Percentiles rank a stretch among this genome's conserved stretches.
These are phyloP conservation scores for Umimayanthus chanpuru DNA, from an alignment of 92 coral and sea anemone species.

Conservation along the genomic window DNA sequence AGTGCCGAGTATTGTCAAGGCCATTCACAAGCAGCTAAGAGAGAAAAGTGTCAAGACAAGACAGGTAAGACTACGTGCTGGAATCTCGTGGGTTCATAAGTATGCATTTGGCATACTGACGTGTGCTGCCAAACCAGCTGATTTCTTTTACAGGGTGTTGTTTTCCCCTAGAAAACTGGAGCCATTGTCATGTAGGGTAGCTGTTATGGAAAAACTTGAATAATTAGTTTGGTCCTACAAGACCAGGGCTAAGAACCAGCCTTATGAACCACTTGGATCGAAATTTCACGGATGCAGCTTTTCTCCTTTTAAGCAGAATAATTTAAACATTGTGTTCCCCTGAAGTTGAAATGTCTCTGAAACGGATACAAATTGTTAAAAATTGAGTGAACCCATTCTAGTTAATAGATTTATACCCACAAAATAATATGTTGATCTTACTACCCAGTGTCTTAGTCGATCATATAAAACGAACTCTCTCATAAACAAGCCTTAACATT, in stretches of 20 bases:
- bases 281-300: background rate
- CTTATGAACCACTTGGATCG: background rate
- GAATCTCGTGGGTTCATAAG: background rate
- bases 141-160: too few species aligned
- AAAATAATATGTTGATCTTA: too few species aligned
- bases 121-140: too few species aligned
- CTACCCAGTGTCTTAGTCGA: too few species aligned
- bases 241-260: background rate
- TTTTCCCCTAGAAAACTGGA: too few species aligned
- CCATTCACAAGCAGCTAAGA: conserved; percentile 88
- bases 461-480: too few species aligned
- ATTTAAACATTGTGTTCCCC: background rate
- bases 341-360: background rate
- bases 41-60: conserved; percentile 98
- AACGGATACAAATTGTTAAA: background rate
- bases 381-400: background rate
- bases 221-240: background rate
- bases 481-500: too few species aligned
- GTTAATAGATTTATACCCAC: too few species aligned
- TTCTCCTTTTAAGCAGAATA: too few species aligned
- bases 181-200: too few species aligned
- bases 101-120: background rate
- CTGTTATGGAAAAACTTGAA: too few species aligned
- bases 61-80: conserved; percentile 64
- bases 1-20: conserved; percentile 89